Evolutionary conservation across 2,113 vertebrate genomes (phyloP), one percentile per base, ranked within the genome.

Genomic region (Cygnus atratus): DNA sequence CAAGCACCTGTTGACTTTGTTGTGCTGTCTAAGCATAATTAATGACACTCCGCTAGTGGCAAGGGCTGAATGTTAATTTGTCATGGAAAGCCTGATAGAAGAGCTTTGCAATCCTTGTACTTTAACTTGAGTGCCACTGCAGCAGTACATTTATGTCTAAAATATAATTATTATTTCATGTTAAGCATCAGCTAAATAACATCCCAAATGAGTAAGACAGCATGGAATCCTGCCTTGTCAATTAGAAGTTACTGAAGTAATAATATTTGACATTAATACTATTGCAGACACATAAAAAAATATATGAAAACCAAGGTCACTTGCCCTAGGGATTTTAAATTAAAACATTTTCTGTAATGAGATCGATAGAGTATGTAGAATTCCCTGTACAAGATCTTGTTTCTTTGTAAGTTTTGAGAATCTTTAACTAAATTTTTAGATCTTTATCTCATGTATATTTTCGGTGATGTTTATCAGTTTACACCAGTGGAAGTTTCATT

Each of bases 21-120:
- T 93, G 88, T 96, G 90, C 71, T 97, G 94, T 86, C 89, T 94
- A 66, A 91, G 93, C 78, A 91, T 97, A 98, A 97, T 98, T 98
- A 97, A 96, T 96, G 87, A 89, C 61, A 91, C 84, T 93, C 33
- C 88, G 70, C 62, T 93, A 93, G 93, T 96, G 94, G 88, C 88
- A 84, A 90, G 83, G 41, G 48, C 63, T 84, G 97, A 97, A 97
- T 98, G 94, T 93, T 97, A 97, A 98, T 97, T 96, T 88, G 77
- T 96, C 87, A 82, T 91, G 95, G 88, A 95, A 91, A 80, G 29
- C 35, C 77, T 92, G 82, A 86, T 80, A 43, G 66, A 88, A 91
- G 52, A 33, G 33, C 39, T 92, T 96, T 92, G 62, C 24, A 61
- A 16, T 83, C 39, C 73, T 67, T 85, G 31, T 91, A 29, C 65